These are phyloP conservation scores for Gorsachius goisagi DNA, from an alignment of 2,113 vertebrate genomes.

Conservation along the genomic window DNA sequence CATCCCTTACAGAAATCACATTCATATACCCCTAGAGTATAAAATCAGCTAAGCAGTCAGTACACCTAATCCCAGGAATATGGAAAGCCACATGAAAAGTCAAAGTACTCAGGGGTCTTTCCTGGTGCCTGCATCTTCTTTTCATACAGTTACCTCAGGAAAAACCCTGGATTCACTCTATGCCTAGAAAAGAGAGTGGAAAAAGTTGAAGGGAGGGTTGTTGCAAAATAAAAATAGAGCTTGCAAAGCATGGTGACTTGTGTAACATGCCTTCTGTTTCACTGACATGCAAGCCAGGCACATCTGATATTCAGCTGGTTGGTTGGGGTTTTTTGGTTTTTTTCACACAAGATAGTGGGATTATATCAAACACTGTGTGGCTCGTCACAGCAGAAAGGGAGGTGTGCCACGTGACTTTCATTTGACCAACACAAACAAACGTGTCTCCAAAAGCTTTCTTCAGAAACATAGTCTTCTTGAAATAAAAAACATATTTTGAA, in stretches of 20 bases:
- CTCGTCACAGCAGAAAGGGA: constrained; percentile 37
- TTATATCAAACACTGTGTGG: constrained; percentile 33
- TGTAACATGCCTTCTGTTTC: constrained; percentile 28
- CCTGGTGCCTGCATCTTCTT: not conserved
- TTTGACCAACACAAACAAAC: constrained; percentile 41
- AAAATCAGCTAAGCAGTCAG: not conserved
- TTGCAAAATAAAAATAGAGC: constrained; percentile 16
- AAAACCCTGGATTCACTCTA: not conserved
- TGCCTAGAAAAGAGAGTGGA: not conserved
- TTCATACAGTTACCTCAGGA: not conserved
- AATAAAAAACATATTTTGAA: constrained; percentile 60
- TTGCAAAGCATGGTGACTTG: not conserved
- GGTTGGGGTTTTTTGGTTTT: not conserved
- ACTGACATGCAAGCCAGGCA: constrained; percentile 29
- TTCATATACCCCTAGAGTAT: not conserved
- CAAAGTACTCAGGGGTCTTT: not conserved
- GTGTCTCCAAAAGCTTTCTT: constrained; percentile 45
- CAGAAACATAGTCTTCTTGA: constrained; percentile 39
- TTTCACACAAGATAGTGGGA: constrained; percentile 29
- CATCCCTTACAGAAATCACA: not conserved
- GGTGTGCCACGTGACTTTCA: constrained; percentile 43
- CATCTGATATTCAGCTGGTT: constrained; percentile 60
- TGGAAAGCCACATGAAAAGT: not conserved
- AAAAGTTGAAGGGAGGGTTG: not conserved
- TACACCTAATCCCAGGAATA: not conserved